Evolutionary conservation across 2,797 vertebrate species (phyloP).

Genomic region (Sarcophilus harrisii): DNA sequence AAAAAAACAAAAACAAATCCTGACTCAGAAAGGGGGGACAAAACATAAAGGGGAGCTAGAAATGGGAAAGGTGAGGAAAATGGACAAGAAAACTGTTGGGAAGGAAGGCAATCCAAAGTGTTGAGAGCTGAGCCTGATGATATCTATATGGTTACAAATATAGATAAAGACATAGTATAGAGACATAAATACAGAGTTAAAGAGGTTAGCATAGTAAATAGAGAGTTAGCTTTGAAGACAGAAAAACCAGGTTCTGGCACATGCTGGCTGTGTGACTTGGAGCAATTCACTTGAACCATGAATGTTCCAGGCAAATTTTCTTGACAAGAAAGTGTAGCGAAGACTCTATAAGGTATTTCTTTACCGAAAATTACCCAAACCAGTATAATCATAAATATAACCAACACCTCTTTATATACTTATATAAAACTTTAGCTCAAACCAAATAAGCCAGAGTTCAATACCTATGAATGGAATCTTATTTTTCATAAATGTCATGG

Average conservation of each 20-base stretch:
- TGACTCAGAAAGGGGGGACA: not conserved
- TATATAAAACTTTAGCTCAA: not conserved
- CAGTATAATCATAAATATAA: not conserved
- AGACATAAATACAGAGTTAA: not conserved
- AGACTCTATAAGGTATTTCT: not conserved
- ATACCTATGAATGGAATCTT: not conserved
- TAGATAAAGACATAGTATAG: not conserved
- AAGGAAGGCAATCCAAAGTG: not conserved
- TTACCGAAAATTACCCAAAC: not conserved
- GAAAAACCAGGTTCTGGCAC: not conserved
- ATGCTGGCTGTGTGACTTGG: not conserved
- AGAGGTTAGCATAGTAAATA: not conserved
- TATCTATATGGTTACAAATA: not conserved
- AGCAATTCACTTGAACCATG: not conserved
- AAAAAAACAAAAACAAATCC: not conserved
- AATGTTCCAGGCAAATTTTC: not conserved
- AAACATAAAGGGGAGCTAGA: not conserved
- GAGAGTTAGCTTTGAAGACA: not conserved
- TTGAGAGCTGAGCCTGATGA: not conserved
- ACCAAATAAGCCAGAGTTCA: not conserved
- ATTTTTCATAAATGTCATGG: not conserved
- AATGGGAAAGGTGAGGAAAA: not conserved
- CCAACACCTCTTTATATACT: not conserved
- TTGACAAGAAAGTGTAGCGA: not conserved
- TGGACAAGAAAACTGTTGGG: not conserved